These are phyloP conservation scores for Acropora yongei DNA, from an alignment of 64 coral and sea anemone species.

Conservation along the genomic window DNA sequence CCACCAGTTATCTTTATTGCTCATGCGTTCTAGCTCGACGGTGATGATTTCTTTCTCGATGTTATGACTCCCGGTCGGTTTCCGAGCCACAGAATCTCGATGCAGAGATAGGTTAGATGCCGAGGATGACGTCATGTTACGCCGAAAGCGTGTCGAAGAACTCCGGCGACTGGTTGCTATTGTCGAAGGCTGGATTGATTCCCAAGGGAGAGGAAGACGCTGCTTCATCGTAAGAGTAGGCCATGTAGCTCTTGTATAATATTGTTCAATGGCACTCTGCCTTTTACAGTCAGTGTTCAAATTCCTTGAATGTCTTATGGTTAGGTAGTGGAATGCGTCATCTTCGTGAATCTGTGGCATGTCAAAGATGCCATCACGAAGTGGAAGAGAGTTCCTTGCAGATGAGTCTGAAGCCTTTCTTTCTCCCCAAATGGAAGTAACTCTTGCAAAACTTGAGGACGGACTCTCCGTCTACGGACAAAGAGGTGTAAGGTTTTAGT, in stretches of 20 bases:
- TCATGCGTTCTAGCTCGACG: conserved; percentile 35
- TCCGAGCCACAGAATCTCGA: conserved; percentile 7
- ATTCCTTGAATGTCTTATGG: background rate
- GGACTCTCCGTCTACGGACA: background rate
- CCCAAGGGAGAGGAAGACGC: conserved; percentile 73
- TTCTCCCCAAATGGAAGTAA: background rate
- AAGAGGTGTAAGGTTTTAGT: background rate
- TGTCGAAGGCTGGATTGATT: conserved; percentile 48
- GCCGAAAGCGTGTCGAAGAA: conserved; percentile 45
- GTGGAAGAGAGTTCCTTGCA: background rate
- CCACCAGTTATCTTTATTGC: conserved; percentile 20
- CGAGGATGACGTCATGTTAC: conserved; percentile 16
- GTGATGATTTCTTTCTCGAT: conserved; percentile 72
- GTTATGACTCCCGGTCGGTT: conserved; percentile 38
- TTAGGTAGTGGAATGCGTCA: background rate
- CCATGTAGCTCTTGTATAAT: conserved; percentile 70
- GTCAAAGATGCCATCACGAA: background rate
- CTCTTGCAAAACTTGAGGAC: background rate
- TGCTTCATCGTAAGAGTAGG: conserved; percentile 45
- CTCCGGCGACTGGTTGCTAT: conserved; percentile 37
- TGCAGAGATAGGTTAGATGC: conserved; percentile 22
- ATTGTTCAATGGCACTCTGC: background rate
- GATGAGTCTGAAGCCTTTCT: background rate
- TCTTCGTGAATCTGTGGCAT: conserved; percentile 4
- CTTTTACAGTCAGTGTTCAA: background rate